These are phyloP conservation scores for Artemia sinica DNA, from an alignment of 2,888 invertebrate species.

Conservation along the genomic window DNA sequence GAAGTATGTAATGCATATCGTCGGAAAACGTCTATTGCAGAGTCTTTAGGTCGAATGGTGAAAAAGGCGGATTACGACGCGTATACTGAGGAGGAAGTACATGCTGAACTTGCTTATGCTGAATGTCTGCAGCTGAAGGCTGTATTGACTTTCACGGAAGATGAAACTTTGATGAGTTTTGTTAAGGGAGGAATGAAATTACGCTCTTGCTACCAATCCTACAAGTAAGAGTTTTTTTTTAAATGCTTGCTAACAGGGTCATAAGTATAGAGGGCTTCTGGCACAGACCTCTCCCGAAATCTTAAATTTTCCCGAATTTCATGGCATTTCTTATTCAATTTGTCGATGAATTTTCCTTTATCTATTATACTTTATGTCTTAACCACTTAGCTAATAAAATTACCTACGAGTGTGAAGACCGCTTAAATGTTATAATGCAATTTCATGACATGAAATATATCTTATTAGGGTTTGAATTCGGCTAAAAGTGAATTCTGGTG, in stretches of 20 bases:
- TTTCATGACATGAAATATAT: no score
- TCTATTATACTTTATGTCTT: background rate
- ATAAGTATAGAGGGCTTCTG: slow-evolving; percentile 13
- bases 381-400: no score
- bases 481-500: no score
- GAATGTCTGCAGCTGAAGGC: slow-evolving; percentile 75
- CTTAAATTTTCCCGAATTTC: background rate
- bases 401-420: no score
- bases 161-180: slow-evolving; percentile 78
- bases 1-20: slow-evolving; percentile 55
- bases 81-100: slow-evolving; percentile 62
- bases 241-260: slow-evolving; percentile 15
- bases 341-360: background rate
- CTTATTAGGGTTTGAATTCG: no score
- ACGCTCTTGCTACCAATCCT: slow-evolving; percentile 69
- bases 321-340: slow-evolving; percentile 8
- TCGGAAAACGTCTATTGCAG: slow-evolving; percentile 50
- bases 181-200: slow-evolving; percentile 85
- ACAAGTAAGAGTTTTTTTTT: slow-evolving; percentile 48
- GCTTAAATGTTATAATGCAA: no score
- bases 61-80: slow-evolving; percentile 55
- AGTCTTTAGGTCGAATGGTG: slow-evolving; percentile 62
- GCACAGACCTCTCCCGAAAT: no score
- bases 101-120: slow-evolving; percentile 87
- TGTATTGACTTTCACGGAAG: slow-evolving; percentile 77